A percentile compares a stretch with the other conserved stretches of the same genome.
These are phyloP conservation scores for Drosophila sp. DNA, from an alignment of 1,140 invertebrate species.

Conservation along the genomic window DNA sequence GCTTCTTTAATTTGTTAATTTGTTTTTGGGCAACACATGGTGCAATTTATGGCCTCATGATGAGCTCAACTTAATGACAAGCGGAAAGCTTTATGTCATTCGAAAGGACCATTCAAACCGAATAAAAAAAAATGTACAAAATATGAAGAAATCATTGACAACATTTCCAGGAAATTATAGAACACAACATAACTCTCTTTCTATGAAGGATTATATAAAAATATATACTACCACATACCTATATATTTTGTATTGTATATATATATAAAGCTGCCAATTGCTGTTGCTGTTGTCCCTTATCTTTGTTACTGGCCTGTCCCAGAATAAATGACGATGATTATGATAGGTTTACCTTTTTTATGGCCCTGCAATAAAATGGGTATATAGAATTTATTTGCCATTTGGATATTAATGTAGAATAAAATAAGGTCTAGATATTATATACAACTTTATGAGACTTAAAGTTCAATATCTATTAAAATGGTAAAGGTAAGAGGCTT, in stretches of 20 bases:
- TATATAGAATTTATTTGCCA: constrained; percentile 3
- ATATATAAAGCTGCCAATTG: constrained; percentile 51
- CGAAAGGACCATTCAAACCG: constrained; percentile 35
- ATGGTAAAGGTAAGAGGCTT: no score
- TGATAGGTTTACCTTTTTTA: constrained; percentile 1
- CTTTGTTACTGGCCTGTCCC: constrained; percentile 28
- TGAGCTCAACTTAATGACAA: constrained; percentile 48
- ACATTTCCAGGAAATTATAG: constrained; percentile 53
- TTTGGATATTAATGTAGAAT: neutral
- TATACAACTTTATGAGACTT: no score
- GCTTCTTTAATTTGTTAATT: constrained; percentile 81
- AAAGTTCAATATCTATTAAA: no score
- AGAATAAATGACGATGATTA: constrained; percentile 17
- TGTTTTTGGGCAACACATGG: constrained; percentile 71
- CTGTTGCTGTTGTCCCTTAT: constrained; percentile 12
- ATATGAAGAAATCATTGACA: constrained; percentile 21
- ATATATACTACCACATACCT: constrained; percentile 18
- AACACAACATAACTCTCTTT: constrained; percentile 37
- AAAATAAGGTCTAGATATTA: no score
- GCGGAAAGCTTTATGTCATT: constrained; percentile 59
- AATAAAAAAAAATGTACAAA: neutral
- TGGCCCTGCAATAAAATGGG: neutral
- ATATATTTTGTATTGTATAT: constrained; percentile 14
- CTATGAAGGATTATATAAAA: constrained; percentile 41
- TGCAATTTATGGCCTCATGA: constrained; percentile 59